Evolutionary conservation across 2,888 invertebrate species (phyloP).

Genomic region (Myathropa florea): DNA sequence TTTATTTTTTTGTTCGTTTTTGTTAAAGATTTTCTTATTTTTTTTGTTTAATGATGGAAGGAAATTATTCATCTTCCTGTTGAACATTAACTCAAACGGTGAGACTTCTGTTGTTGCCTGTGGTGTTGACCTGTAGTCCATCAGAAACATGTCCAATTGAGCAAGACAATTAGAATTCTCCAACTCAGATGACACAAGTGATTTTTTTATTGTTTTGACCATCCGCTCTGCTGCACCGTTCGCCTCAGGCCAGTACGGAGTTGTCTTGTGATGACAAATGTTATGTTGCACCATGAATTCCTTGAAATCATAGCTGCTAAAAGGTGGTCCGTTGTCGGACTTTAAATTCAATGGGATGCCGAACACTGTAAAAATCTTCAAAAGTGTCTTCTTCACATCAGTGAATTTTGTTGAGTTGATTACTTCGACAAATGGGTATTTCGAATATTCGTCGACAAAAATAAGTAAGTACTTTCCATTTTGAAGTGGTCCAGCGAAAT

Average conservation of each 20-base stretch:
- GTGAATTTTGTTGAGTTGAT: slow-evolving; percentile 3
- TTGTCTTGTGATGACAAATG: too few species aligned
- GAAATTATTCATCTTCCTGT: too few species aligned
- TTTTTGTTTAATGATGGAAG: background rate
- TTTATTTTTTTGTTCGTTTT: background rate
- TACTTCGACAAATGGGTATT: background rate
- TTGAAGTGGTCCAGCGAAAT: background rate
- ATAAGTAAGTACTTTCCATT: background rate
- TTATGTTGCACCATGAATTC: too few species aligned
- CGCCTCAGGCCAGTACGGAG: slow-evolving; percentile 7
- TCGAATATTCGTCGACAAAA: background rate
- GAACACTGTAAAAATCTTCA: background rate
- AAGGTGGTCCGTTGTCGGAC: too few species aligned
- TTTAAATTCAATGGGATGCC: background rate
- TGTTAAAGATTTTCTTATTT: background rate
- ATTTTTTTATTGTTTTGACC: slow-evolving; percentile 5
- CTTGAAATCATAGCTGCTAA: too few species aligned
- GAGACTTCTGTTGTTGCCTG: background rate
- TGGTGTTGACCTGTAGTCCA: slow-evolving; percentile 10
- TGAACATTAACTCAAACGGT: too few species aligned
- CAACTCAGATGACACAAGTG: background rate
- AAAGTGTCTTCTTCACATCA: background rate
- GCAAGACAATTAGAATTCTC: background rate
- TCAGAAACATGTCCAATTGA: background rate
- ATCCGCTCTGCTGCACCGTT: slow-evolving; percentile 19